phyloP scores from a whole-genome alignment of 1,140 invertebrate genomes.

The Batillaria attramentaria region DNA sequence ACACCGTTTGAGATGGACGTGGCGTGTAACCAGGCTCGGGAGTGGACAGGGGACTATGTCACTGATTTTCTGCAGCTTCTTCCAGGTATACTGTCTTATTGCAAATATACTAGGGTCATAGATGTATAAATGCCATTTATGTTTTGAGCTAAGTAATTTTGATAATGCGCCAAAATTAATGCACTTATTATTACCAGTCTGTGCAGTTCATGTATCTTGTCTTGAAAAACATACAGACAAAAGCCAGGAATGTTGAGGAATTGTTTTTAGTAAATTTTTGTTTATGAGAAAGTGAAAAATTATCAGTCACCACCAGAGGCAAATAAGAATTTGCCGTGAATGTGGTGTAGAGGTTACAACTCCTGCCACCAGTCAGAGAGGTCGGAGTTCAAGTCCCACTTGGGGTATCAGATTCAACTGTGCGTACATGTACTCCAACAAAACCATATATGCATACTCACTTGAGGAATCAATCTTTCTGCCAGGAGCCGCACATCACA shows the following conservation, averaged over 20 bases:
- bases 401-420: no score
- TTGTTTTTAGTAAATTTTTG: neutral
- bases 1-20: conserved; percentile 95
- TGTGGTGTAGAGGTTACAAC: neutral
- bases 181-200: neutral
- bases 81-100: conserved; percentile 73
- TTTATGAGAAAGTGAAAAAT: neutral
- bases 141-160: neutral
- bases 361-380: no score
- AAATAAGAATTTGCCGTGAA: no score
- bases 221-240: neutral
- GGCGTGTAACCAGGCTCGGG: conserved; percentile 80
- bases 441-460: no score
- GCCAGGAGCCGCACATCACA: conserved; percentile 53
- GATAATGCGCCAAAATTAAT: neutral
- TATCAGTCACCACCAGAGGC: no score
- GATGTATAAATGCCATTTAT: no score
- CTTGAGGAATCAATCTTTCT: no score
- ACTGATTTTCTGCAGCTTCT: conserved; percentile 85
- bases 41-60: conserved; percentile 78
- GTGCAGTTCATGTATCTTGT: neutral
- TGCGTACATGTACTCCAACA: no score
- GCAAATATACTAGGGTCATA: no score
- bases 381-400: no score
- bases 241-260: neutral